These are phyloP conservation scores for Steinernema khuongi DNA, from an alignment of 1,140 invertebrate species.

Conservation along the genomic window DNA sequence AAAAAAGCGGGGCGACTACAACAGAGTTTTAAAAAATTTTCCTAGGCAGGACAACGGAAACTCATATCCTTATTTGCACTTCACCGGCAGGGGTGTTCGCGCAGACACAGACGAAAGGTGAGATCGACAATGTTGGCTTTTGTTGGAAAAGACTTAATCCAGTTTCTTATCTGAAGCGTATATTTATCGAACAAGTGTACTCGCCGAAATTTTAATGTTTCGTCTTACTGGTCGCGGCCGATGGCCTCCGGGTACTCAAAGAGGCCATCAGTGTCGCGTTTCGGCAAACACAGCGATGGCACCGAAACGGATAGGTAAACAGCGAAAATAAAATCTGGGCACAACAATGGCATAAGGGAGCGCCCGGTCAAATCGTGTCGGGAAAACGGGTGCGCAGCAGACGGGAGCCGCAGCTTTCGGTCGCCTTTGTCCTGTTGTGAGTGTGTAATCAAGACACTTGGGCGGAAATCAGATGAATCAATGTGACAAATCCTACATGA, in stretches of 20 bases:
- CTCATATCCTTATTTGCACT: no score
- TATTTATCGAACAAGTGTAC: not conserved
- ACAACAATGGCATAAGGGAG: not conserved
- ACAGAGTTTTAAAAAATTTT: no score
- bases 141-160: not conserved
- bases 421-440: not conserved
- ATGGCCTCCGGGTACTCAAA: not conserved
- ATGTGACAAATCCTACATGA: not conserved
- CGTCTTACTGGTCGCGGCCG: no score
- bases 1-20: no score
- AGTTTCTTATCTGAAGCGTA: not conserved
- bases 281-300: no score
- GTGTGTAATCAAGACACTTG: not conserved
- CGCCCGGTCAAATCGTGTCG: not conserved
- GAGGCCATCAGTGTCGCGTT: slow-evolving; percentile 13
- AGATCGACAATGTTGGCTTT: not conserved
- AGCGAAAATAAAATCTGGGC: slow-evolving; percentile 10
- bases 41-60: no score
- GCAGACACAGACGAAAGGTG: not conserved
- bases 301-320: no score
- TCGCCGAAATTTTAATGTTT: slow-evolving; percentile 7
- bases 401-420: no score
- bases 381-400: no score
- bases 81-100: no score
- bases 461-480: slow-evolving; percentile 14